Evolutionary conservation across 2,797 vertebrate species (phyloP), one percentile per base, ranked within the genome.

Genomic region (Atherinosoma microstoma): DNA sequence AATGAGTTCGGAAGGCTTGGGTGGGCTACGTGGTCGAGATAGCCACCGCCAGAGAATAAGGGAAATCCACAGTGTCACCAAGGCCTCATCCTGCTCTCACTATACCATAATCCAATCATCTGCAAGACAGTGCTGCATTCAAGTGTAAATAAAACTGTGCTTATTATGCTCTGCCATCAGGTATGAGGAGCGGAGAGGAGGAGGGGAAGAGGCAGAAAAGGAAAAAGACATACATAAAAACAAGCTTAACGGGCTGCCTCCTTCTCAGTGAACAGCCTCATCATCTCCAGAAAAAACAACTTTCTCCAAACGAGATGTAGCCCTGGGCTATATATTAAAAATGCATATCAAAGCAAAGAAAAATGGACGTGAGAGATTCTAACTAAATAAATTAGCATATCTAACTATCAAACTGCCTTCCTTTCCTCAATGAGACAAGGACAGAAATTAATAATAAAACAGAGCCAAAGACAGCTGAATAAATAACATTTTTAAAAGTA

Each of bases 261-360:
- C 87, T 95, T 90, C 94, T 93, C 93, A 94, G 95, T 95, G 94
- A 96, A 96, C 95, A 95, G 94, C 92, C 94, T 96, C 95, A 94
- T 96, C 96, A 96, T 95, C 95, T 95, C 94, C 93, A 93, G 93
- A 94, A 95, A 94, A 95, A 94, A 87, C 91, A 95, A 96, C 92
- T 94, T 94, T 96, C 95, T 94, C 95, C 96, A 97, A 97, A 97
- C 96, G 96, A 97, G 96, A 96, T 95, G 94, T 95, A 95, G 96
- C 97, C 96, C 81, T 67, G 86, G 96, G 96, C 96, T 92, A 93
- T 91, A 91, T 96, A 97, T 98, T 97, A 97, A 98, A 98, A 98
- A 98, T 98, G 96, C 97, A 98, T 97, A 97, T 97, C 96, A 98
- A 98, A 97, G 96, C 95, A 97, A 96, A 96, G 94, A 96, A 97